Evolutionary conservation across 2,888 invertebrate genomes (phyloP), one percentile per base, ranked within the genome.

Genomic region (Hemistola chrysoprasaria): DNA sequence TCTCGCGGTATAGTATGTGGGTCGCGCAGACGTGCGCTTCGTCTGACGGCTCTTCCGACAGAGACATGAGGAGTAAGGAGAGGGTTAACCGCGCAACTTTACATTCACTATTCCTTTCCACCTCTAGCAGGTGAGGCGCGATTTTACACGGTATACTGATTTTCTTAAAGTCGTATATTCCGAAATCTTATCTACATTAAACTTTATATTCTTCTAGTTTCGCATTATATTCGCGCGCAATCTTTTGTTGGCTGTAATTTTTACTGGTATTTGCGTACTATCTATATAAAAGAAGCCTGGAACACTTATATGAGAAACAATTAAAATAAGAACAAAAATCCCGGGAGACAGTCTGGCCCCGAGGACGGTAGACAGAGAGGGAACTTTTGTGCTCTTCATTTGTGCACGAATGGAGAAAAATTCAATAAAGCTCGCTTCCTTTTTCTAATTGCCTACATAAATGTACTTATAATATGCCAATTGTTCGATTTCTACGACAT

Each of bases 351-450:
- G 62, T 71, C 67, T 66, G 67, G 56, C 63, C 66, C 61, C 59
- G 54, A 30, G 29, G 37, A 35, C 64, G 77, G 56, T 63, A 65
- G 82, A 84, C 65, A 81, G 82, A 79, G 86, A 84, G 59, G 56
- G 76, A 69, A 61, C 63, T 68, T 79, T 75, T 75, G 79, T 75
- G 70, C 84, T 84, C 79, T 76, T 82, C 85, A 67, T 76, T 80
- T 80, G 78, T 79, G 80, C 79, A 78, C 77, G 78, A 81, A 80
- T 85, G 78, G 81, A 77, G 82, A 82, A 85, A 84, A 86, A 84
- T 85, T 85, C 84, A 83, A 85, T 85, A 85, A 85, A 78, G 76
- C 76, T 71, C 71, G 78, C 77, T 78, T 84, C 80, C 82, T 78
- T 80, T 81, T 78, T 83, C 80, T 85, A 85, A 85, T 86, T 85